Conservation (phyloP, 92 coral and sea anemone genomes). For the Porites divaricata region DNA sequence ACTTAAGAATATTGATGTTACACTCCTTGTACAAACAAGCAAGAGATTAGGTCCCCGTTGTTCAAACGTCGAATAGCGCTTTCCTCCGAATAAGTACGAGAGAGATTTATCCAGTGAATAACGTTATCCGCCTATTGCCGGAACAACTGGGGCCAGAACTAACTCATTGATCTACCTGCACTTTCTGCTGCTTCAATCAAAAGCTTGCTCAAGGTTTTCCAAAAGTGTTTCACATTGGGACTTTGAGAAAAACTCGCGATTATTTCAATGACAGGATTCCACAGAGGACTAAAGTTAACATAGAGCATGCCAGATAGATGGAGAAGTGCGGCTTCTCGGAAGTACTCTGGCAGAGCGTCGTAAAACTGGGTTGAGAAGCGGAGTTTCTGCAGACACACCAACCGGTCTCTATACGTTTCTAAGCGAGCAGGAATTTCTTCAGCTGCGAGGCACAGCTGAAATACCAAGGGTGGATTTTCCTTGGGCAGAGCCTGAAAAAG, state of each 20-base stretch:
- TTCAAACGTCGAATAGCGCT: no score
- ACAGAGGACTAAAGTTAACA: slow-evolving; percentile 87
- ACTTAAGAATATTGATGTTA: no score
- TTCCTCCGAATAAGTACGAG: no score
- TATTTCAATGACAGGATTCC: slow-evolving; percentile 86
- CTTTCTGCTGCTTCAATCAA: slow-evolving; percentile 61
- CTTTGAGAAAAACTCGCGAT: slow-evolving; percentile 70
- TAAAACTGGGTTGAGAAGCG: slow-evolving; percentile 60
- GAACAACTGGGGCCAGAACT: no score
- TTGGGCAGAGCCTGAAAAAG: slow-evolving; percentile 38
- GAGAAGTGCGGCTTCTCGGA: slow-evolving; percentile 65
- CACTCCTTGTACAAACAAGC: no score
- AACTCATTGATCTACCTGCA: slow-evolving; percentile 62
- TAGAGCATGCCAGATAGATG: slow-evolving; percentile 82
- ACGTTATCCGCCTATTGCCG: no score
- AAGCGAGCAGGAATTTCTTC: slow-evolving; percentile 78
- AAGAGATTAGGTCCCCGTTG: no score
- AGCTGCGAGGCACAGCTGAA: slow-evolving; percentile 79
- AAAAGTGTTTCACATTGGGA: slow-evolving; percentile 71
- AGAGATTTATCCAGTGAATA: no score
- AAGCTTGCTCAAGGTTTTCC: slow-evolving; percentile 77
- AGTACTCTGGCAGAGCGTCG: slow-evolving; percentile 60
- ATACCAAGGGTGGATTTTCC: slow-evolving; percentile 39
- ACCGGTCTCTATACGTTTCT: slow-evolving; percentile 83
- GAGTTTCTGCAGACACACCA: slow-evolving; percentile 82